phyloP scores from a whole-genome alignment of 1,140 invertebrate species.

The Drosophila simulans region DNA sequence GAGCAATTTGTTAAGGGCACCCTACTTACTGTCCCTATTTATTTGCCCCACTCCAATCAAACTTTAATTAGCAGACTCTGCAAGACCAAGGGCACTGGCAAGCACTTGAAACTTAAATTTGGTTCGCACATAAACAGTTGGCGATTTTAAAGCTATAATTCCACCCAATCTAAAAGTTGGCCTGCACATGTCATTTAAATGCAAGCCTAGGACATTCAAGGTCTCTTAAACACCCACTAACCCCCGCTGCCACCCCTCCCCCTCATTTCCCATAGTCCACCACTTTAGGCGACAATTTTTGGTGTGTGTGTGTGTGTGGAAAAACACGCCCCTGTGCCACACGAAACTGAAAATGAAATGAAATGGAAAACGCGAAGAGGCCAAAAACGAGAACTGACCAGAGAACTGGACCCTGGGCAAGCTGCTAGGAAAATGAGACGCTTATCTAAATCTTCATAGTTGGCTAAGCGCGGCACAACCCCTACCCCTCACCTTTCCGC shows the following conservation, averaged over 20 bases:
- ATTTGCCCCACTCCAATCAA: background rate
- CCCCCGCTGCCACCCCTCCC: background rate
- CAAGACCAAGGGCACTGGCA: background rate
- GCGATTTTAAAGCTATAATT: background rate
- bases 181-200: slow-evolving; percentile 49
- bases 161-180: background rate
- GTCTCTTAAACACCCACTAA: slow-evolving; percentile 18
- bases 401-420: slow-evolving; percentile 44
- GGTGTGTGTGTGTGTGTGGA: slow-evolving; percentile 17
- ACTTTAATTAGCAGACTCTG: slow-evolving; percentile 50
- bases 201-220: slow-evolving; percentile 62
- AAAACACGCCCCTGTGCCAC: slow-evolving; percentile 43
- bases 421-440: slow-evolving; percentile 76
- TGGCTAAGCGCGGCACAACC: slow-evolving; percentile 78
- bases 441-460: slow-evolving; percentile 84
- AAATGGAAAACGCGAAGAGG: slow-evolving; percentile 73
- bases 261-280: too few relatives aligned
- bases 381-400: slow-evolving; percentile 58
- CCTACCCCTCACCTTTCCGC: slow-evolving; percentile 14
- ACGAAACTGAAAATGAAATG: slow-evolving; percentile 69
- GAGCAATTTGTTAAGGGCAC: slow-evolving; percentile 58
- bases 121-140: background rate
- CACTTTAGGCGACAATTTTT: slow-evolving; percentile 56
- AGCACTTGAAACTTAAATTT: slow-evolving; percentile 71
- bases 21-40: slow-evolving; percentile 24